Evolutionary conservation across 2,113 vertebrate genomes (phyloP).

Genomic region (Lepisosteus oculatus): DNA sequence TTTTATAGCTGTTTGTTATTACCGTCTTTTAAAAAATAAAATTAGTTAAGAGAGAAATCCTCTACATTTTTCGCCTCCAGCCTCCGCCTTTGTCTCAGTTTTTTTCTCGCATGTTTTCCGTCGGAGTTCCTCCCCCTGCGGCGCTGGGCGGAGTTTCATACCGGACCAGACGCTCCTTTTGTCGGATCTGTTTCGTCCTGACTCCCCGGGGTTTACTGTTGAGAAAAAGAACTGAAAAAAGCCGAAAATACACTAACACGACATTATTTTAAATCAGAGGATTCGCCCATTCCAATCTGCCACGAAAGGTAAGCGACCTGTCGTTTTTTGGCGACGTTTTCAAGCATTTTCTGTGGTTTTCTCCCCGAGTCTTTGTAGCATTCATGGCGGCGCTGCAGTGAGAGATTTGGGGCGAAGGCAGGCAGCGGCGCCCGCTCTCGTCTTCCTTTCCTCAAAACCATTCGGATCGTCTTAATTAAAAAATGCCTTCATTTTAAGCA

Average conservation of each 20-base stretch:
- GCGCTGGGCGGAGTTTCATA: constrained; percentile 79
- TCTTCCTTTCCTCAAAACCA: no score
- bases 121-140: constrained; percentile 78
- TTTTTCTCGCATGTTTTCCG: constrained; percentile 58
- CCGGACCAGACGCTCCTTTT: constrained; percentile 78
- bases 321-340: constrained; percentile 37
- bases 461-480: no score
- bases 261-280: constrained; percentile 22
- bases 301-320: constrained; percentile 51
- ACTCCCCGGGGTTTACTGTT: constrained; percentile 71
- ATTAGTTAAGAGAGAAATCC: background rate
- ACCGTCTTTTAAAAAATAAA: no score
- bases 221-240: constrained; percentile 52
- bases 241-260: constrained; percentile 25
- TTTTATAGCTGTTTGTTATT: no score
- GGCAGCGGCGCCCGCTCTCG: constrained; percentile 38
- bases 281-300: constrained; percentile 12
- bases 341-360: constrained; percentile 43
- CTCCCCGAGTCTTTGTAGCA: constrained; percentile 59
- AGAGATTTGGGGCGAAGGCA: constrained; percentile 53
- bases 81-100: constrained; percentile 62
- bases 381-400: constrained; percentile 73
- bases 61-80: constrained; percentile 41
- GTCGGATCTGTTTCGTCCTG: constrained; percentile 73
- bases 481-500: no score